Conservation (phyloP, 2,797 vertebrate genomes). For the Labeo calbasu region DNA sequence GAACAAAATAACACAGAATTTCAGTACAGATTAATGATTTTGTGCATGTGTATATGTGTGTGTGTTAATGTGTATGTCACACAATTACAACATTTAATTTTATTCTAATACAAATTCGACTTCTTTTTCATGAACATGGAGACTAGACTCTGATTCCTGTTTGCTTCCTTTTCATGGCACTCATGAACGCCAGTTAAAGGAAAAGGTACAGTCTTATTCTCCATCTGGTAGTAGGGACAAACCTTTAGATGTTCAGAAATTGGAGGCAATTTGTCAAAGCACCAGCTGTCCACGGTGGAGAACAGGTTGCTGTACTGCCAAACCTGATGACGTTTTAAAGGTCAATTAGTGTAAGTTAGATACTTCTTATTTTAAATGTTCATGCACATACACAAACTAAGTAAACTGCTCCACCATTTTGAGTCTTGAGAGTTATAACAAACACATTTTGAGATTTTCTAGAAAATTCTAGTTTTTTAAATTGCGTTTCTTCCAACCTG, state of each 20-base stretch:
- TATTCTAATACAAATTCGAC: constrained; percentile 10
- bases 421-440: background rate
- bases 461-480: background rate
- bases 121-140: constrained; percentile 55
- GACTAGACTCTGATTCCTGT: constrained; percentile 32
- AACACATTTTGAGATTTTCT: background rate
- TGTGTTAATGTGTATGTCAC: background rate
- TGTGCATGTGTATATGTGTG: background rate
- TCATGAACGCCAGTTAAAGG: constrained; percentile 82
- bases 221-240: constrained; percentile 87
- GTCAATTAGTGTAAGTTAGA: background rate
- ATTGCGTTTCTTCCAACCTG: background rate
- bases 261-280: constrained; percentile 75
- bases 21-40: background rate
- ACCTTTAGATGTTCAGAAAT: constrained; percentile 91
- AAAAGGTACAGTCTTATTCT: constrained; percentile 80
- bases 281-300: constrained; percentile 87
- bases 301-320: constrained; percentile 95
- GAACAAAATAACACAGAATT: background rate
- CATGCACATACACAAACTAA: background rate
- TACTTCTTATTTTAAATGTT: background rate
- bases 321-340: constrained; percentile 74
- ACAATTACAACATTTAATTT: background rate
- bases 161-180: constrained; percentile 63
- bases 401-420: background rate